phyloP scores from a whole-genome alignment of 2,797 vertebrate species.

The Amniataba percoides region DNA sequence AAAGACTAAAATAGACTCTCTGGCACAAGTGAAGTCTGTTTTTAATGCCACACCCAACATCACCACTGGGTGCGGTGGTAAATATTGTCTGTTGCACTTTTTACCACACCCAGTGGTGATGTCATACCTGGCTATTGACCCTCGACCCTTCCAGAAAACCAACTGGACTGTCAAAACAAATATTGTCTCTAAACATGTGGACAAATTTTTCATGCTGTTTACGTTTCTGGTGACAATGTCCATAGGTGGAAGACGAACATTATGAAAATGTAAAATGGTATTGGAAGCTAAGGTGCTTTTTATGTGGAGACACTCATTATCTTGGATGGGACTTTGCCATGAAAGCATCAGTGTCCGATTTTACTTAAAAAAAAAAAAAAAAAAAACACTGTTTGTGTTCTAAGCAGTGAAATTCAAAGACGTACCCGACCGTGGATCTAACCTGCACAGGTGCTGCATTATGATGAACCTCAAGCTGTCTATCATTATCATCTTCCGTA shows the following conservation, averaged over 20 bases:
- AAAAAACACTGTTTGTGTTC: too few relatives aligned
- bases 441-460: too few relatives aligned
- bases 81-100: not conserved
- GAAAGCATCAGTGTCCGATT: not conserved
- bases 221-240: not conserved
- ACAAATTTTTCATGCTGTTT: not conserved
- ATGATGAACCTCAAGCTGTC: too few relatives aligned
- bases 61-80: not conserved
- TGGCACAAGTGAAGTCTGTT: not conserved
- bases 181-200: not conserved
- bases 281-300: not conserved
- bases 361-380: not conserved
- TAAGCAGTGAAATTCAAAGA: too few relatives aligned
- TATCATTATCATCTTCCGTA: too few relatives aligned
- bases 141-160: not conserved
- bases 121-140: not conserved
- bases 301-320: not conserved
- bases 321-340: not conserved
- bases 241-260: not conserved
- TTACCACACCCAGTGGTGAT: conserved; percentile 11
- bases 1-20: not conserved
- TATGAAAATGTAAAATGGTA: not conserved
- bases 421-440: too few relatives aligned
- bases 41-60: conserved; percentile 4
- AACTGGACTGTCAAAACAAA: not conserved